These are phyloP conservation scores for Ptilorrhoa leucosticta DNA, from an alignment of 2,113 vertebrate species.

Conservation along the genomic window DNA sequence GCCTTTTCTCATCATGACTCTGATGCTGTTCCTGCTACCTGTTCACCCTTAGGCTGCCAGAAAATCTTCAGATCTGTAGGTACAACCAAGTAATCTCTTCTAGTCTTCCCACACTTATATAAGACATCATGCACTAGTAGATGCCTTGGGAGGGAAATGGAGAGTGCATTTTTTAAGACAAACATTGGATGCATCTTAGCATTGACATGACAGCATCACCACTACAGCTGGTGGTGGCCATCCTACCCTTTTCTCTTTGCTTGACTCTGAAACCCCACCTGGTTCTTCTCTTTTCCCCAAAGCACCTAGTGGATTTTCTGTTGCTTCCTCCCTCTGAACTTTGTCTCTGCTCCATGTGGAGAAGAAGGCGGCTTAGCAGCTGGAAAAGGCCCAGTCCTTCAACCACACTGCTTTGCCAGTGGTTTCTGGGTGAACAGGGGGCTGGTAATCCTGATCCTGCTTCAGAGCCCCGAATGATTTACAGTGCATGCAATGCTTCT, in stretches of 20 bases:
- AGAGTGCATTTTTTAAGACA: not conserved
- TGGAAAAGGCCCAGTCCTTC: not conserved
- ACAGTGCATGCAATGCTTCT: not conserved
- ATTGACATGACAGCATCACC: fast-evolving
- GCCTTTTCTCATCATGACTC: not conserved
- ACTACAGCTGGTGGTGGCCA: not conserved
- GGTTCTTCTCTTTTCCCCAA: not conserved
- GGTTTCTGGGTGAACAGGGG: not conserved
- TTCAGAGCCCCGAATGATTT: not conserved
- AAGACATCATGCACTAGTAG: not conserved
- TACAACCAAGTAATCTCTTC: not conserved
- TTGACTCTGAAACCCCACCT: not conserved
- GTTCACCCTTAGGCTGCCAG: not conserved
- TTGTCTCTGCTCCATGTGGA: not conserved
- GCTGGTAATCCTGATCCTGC: not conserved
- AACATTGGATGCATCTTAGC: not conserved
- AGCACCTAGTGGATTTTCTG: not conserved
- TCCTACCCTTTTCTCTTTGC: not conserved
- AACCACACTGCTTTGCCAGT: not conserved
- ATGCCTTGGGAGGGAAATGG: not conserved
- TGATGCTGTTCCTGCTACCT: not conserved
- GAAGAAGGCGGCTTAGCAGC: not conserved
- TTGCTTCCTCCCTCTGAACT: not conserved
- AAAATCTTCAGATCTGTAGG: not conserved
- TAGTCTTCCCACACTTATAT: not conserved